These are phyloP conservation scores for Cydia fagiglandana DNA, from an alignment of 1,140 invertebrate species.

Conservation along the genomic window DNA sequence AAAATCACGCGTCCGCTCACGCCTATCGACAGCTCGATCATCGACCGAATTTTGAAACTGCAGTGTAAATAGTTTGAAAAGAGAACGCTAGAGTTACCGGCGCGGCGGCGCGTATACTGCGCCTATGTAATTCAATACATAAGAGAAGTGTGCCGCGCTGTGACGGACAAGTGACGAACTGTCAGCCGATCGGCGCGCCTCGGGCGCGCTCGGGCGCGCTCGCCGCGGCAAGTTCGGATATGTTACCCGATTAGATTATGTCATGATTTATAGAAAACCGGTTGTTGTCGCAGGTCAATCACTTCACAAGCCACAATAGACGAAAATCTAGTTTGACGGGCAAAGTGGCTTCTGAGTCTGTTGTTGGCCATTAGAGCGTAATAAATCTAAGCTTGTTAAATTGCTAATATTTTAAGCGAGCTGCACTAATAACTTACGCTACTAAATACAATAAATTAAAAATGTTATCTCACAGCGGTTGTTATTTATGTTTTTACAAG, in stretches of 20 bases:
- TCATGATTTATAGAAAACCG: slow-evolving; percentile 59
- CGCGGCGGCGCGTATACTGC: slow-evolving; percentile 59
- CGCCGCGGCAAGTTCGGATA: slow-evolving; percentile 47
- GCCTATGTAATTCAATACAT: slow-evolving; percentile 71
- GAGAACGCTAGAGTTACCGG: slow-evolving; percentile 56
- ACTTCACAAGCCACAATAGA: slow-evolving; percentile 43
- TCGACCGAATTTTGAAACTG: slow-evolving; percentile 47
- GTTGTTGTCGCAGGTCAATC: slow-evolving; percentile 53
- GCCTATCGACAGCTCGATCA: slow-evolving; percentile 34
- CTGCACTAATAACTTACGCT: background rate
- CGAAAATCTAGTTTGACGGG: slow-evolving; percentile 41
- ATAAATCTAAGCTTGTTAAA: background rate
- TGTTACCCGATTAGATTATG: slow-evolving; percentile 62
- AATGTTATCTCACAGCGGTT: background rate
- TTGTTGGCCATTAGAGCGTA: background rate
- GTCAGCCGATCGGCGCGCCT: slow-evolving; percentile 61
- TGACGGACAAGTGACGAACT: slow-evolving; percentile 71
- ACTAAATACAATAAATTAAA: too few species aligned
- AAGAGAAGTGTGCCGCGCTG: slow-evolving; percentile 61
- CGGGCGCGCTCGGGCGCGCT: slow-evolving; percentile 46
- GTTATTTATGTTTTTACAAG: background rate
- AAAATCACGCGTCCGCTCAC: slow-evolving; percentile 34
- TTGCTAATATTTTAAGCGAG: background rate
- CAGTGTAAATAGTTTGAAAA: slow-evolving; percentile 55
- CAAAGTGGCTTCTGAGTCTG: slow-evolving; percentile 31